Conservation (phyloP, 1,140 invertebrate genomes). For the Bicyclus anynana region DNA sequence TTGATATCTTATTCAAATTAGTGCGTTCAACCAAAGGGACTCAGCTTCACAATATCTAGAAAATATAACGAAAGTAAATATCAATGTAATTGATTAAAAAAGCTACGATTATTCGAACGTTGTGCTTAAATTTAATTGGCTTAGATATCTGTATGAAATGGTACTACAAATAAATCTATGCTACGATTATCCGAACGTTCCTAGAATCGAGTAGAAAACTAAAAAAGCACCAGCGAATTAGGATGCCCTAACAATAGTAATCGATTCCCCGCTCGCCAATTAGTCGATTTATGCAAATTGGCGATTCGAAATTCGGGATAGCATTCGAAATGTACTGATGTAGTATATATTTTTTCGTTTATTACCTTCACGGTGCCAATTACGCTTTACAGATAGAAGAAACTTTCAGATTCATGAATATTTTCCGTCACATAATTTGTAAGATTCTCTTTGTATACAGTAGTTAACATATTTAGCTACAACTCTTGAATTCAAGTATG, state of each 20-base stretch:
- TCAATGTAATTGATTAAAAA: too few relatives aligned
- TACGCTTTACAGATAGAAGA: neutral
- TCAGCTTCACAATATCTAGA: too few relatives aligned
- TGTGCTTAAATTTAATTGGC: slow-evolving; percentile 14
- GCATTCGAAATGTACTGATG: neutral
- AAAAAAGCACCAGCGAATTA: slow-evolving; percentile 21
- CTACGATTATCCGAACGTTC: slow-evolving; percentile 15
- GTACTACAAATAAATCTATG: slow-evolving; percentile 10
- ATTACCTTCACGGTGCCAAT: slow-evolving; percentile 19
- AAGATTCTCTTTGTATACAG: too few relatives aligned
- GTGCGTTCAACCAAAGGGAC: too few relatives aligned
- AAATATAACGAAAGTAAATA: too few relatives aligned
- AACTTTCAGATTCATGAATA: too few relatives aligned
- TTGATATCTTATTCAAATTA: too few relatives aligned
- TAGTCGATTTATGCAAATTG: slow-evolving; percentile 28
- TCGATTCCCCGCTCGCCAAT: slow-evolving; percentile 22
- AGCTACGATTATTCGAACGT: too few relatives aligned
- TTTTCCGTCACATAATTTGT: too few relatives aligned
- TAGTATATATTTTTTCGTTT: slow-evolving; percentile 5
- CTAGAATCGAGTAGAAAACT: slow-evolving; percentile 15
- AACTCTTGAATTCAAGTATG: too few relatives aligned
- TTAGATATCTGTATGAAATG: neutral
- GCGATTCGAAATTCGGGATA: slow-evolving; percentile 11
- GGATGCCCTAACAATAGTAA: slow-evolving; percentile 20
- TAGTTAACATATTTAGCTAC: too few relatives aligned